Percentiles rank a stretch among this genome's conserved stretches.
phyloP scores from a whole-genome alignment of 1,140 invertebrate genomes.

The Drosophila rufa region DNA sequence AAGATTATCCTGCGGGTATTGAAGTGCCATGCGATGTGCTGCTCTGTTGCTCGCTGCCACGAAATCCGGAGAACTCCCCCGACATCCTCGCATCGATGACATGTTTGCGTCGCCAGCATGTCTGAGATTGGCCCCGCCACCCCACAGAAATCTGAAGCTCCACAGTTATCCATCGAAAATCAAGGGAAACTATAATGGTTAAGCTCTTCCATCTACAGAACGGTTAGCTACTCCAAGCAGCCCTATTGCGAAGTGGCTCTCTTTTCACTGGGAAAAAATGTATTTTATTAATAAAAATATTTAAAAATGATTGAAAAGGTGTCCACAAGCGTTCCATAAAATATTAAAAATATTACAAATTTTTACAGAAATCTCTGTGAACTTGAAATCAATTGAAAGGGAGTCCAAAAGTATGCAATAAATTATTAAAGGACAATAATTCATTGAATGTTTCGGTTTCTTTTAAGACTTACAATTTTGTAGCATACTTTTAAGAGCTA shows the following conservation, averaged over 20 bases:
- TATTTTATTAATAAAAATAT: not conserved
- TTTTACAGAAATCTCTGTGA: no score
- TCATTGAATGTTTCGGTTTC: no score
- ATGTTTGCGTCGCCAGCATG: slow-evolving; percentile 82
- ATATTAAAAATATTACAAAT: no score
- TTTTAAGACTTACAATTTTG: no score
- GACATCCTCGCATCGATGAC: slow-evolving; percentile 63
- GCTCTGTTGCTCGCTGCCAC: slow-evolving; percentile 46
- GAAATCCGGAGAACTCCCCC: slow-evolving; percentile 17
- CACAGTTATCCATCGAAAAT: slow-evolving; percentile 28
- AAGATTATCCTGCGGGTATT: slow-evolving; percentile 80
- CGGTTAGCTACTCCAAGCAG: slow-evolving; percentile 10
- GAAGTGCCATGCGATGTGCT: slow-evolving; percentile 51
- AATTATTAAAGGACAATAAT: no score
- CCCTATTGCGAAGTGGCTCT: not conserved
- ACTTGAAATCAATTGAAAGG: no score
- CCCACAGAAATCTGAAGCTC: not conserved
- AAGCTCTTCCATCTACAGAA: slow-evolving; percentile 21
- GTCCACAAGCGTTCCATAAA: no score
- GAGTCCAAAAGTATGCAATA: no score
- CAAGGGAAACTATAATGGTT: slow-evolving; percentile 51
- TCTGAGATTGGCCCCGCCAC: slow-evolving; percentile 53
- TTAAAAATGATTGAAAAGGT: not conserved
- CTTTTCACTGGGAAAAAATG: not conserved
- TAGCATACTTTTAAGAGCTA: no score